These are phyloP conservation scores for Gymnorhina tibicen DNA, from an alignment of 2,113 vertebrate genomes.

Conservation along the genomic window DNA sequence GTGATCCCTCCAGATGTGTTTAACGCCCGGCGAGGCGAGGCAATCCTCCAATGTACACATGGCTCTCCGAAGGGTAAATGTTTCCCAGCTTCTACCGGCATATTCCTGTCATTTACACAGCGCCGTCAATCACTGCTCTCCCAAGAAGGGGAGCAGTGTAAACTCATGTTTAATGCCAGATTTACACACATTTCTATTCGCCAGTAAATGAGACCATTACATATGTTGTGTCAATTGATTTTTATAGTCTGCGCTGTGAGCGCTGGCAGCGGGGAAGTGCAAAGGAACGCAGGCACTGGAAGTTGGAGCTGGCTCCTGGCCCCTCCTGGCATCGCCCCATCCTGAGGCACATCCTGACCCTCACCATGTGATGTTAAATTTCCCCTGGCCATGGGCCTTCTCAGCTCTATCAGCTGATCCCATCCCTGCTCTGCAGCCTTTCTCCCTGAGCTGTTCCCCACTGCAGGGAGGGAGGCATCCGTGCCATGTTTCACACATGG, in stretches of 20 bases:
- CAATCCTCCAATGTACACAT: conserved; percentile 64
- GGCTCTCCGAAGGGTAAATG: conserved; percentile 51
- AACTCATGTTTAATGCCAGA: conserved; percentile 64
- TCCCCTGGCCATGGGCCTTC: background rate
- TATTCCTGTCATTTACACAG: conserved; percentile 64
- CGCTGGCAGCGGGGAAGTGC: background rate
- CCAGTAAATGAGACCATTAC: conserved; percentile 56
- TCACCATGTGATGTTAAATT: background rate
- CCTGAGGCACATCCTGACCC: background rate
- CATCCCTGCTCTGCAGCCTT: background rate
- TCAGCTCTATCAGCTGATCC: background rate
- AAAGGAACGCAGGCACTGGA: background rate
- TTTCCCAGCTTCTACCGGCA: conserved; percentile 35
- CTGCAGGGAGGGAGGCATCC: background rate
- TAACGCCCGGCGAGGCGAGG: background rate
- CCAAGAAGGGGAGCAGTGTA: conserved; percentile 37
- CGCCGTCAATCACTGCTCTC: conserved; percentile 56
- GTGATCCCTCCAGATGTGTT: conserved; percentile 15
- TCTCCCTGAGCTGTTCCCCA: background rate
- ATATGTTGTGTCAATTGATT: conserved; percentile 60
- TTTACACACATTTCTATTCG: conserved; percentile 45
- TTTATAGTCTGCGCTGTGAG: background rate
- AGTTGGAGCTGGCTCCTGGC: background rate
- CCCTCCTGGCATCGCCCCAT: background rate
- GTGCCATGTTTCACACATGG: fast-evolving